Conservation (phyloP, 2,888 invertebrate genomes). For the Liopterus haemorrhoidalis region DNA sequence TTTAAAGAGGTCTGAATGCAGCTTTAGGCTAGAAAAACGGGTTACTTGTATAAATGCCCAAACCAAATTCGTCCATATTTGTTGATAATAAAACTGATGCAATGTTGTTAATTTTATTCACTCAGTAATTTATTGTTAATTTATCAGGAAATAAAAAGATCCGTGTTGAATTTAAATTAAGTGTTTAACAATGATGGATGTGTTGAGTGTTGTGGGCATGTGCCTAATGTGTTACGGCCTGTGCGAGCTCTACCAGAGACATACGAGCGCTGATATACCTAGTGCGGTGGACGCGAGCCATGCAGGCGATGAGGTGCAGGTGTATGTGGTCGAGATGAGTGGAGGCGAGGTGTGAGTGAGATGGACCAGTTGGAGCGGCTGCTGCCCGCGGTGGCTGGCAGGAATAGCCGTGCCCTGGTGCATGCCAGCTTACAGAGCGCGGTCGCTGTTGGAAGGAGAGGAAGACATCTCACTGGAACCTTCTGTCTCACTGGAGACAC, state of each 20-base stretch:
- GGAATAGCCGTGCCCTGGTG: slow-evolving; percentile 63
- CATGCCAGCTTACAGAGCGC: slow-evolving; percentile 70
- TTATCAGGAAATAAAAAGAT: no score
- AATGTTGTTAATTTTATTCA: no score
- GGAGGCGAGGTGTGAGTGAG: slow-evolving; percentile 33
- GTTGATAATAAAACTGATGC: no score
- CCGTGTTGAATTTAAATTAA: no score
- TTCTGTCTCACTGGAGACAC: slow-evolving; percentile 87
- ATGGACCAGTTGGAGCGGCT: slow-evolving; percentile 81
- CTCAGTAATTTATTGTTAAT: no score
- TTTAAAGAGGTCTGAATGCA: no score
- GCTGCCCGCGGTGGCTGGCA: slow-evolving; percentile 55
- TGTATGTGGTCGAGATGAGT: background rate
- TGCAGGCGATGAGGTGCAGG: background rate
- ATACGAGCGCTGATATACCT: slow-evolving; percentile 28
- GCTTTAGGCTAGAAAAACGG: no score
- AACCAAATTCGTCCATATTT: no score
- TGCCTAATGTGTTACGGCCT: slow-evolving; percentile 63
- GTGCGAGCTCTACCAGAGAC: slow-evolving; percentile 58
- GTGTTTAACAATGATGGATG: no score
- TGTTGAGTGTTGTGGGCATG: slow-evolving; percentile 60
- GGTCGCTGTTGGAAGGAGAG: slow-evolving; percentile 67
- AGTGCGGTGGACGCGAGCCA: background rate
- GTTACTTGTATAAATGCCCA: no score
- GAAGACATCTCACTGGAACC: slow-evolving; percentile 78